phyloP scores from a whole-genome alignment of 1,140 invertebrate species.

The Papilio dardanus region DNA sequence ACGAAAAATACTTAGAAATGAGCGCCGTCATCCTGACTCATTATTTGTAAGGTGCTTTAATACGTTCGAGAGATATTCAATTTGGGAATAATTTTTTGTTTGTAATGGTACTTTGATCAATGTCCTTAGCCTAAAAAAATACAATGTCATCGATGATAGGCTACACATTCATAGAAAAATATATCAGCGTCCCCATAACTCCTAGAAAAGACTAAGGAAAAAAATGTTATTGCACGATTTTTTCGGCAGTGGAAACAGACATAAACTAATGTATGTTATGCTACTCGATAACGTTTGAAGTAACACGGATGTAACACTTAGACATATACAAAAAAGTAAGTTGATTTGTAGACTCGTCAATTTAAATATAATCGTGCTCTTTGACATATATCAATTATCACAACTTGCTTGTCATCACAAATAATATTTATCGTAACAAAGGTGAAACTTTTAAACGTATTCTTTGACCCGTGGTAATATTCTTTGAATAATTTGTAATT shows the following conservation, averaged over 20 bases:
- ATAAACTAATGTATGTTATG: no score
- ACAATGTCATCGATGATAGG: no score
- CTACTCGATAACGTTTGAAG: background rate
- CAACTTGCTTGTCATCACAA: conserved; percentile 16
- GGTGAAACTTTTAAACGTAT: background rate
- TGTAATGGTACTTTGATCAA: conserved; percentile 13
- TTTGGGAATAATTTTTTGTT: conserved; percentile 11
- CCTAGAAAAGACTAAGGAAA: no score
- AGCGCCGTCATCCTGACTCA: conserved; percentile 3
- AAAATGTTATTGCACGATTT: no score
- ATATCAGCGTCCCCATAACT: no score
- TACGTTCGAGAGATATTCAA: conserved; percentile 3
- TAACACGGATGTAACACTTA: background rate
- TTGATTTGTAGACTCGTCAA: conserved; percentile 16
- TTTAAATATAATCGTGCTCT: conserved; percentile 5
- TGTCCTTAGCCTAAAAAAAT: background rate
- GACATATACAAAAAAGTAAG: background rate
- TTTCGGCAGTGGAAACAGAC: no score
- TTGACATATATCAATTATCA: conserved; percentile 11
- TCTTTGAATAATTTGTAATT: background rate
- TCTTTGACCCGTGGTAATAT: conserved; percentile 3
- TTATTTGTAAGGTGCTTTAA: conserved; percentile 5
- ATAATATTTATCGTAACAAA: conserved; percentile 22
- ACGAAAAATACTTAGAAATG: conserved; percentile 2
- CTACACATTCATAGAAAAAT: no score